Conservation (phyloP, 2,797 vertebrate genomes). For the Todus mexicanus region DNA sequence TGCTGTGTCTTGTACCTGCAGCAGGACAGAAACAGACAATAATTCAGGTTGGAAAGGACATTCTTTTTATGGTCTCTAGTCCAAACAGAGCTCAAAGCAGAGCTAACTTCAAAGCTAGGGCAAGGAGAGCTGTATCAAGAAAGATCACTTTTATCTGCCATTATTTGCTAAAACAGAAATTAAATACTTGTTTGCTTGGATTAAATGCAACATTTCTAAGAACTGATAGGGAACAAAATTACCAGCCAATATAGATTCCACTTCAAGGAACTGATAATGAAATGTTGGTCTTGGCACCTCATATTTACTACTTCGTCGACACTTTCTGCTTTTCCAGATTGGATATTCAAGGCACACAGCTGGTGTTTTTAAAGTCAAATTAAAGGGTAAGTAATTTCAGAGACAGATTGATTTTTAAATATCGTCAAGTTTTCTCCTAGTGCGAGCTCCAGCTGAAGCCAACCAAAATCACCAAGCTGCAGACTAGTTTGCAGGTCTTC, state of each 20-base stretch:
- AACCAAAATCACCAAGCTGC: not conserved
- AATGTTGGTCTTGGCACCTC: not conserved
- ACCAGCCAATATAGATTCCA: not conserved
- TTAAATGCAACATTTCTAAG: constrained; percentile 8
- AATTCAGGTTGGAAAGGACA: not conserved
- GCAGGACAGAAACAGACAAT: not conserved
- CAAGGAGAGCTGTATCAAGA: not conserved
- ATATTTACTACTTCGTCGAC: not conserved
- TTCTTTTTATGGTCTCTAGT: not conserved
- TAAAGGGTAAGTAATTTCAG: not conserved
- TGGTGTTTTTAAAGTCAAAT: not conserved
- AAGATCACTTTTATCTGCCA: not conserved
- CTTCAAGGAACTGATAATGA: not conserved
- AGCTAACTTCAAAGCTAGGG: not conserved
- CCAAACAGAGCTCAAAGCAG: not conserved
- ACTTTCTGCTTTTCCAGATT: not conserved
- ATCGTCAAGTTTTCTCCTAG: not conserved
- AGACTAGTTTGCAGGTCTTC: not conserved
- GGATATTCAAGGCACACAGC: not conserved
- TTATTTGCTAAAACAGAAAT: not conserved
- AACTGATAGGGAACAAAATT: not conserved
- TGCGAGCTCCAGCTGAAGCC: not conserved
- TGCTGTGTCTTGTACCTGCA: not conserved
- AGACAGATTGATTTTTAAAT: not conserved
- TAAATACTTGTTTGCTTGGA: not conserved